Base-by-base conservation (phyloP, 2,888 invertebrate genomes). In the Drosophila emarginata region DNA sequence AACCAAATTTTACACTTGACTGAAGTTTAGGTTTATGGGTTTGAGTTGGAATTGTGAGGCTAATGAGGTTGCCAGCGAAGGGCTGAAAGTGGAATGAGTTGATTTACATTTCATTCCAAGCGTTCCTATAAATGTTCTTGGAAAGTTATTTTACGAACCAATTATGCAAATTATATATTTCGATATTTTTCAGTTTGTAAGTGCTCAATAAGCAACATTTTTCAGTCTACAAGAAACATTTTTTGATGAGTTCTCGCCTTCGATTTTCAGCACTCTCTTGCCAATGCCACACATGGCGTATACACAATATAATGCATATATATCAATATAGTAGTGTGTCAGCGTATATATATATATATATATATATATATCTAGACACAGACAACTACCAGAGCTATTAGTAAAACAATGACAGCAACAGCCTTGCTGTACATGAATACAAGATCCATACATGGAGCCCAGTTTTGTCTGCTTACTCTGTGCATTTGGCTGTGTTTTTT, bases 1-100 rank as follows among this genome's bases (percentile, higher is more conserved):
- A 79, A 75, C 66, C 68, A 80, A 86, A 88, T 88, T 85, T 85
- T 60, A 83, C 85, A 83, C 80, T 83, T 70, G 78, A 61, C 54
- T 85, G 83, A 14, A 63, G 65, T 69, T 73, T 59, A 11, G 18
- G 11, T 11, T n/a, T n/a, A n/a, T 21, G 56, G 45, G 45, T 12
- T 61, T 60, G 67, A 59, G 18, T 52, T 53, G 57, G 51, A 68
- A 65, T 65, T 52, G 11, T 21, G 36, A 50, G 50, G 59, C 63
- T 80, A 83, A 80, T 80, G 78, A 78, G 72, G 15, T 45, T 45
- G 18, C 40, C 9, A 45, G 11, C 18, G 18, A 45, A 45, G 4
- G 4, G 21, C 12, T 56, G 56, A 7, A 28, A 53, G 14, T 2
- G 9, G 5, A 28, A 28, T 28, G 28, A 6, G 28, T 28, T 4